phyloP scores from a whole-genome alignment of 1,140 invertebrate genomes.

The Drosophila pallidifrons region DNA sequence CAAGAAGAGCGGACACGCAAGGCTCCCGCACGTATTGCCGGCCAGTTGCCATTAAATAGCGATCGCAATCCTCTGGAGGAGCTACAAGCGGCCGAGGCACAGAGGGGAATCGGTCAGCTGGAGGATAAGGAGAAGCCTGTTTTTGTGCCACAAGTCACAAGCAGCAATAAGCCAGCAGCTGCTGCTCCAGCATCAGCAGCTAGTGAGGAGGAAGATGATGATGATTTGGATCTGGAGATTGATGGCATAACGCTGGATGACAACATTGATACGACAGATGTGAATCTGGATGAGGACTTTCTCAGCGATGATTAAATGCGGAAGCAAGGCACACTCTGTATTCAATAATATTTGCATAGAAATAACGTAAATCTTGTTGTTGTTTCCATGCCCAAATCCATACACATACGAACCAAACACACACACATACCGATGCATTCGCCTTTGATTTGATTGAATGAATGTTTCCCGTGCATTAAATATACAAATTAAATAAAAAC shows the following conservation, averaged over 20 bases:
- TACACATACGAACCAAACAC: conserved; percentile 4
- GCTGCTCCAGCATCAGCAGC: conserved; percentile 57
- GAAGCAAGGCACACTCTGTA: conserved; percentile 36
- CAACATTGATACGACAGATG: conserved; percentile 88
- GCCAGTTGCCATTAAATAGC: conserved; percentile 87
- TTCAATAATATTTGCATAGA: conserved; percentile 50
- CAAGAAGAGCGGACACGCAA: conserved; percentile 85
- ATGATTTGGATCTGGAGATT: conserved; percentile 87
- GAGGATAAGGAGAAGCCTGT: conserved; percentile 66
- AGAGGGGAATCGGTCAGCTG: conserved; percentile 48
- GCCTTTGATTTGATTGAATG: conserved; percentile 75
- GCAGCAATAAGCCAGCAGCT: conserved; percentile 25
- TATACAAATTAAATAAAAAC: conserved; percentile 65
- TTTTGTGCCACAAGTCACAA: conserved; percentile 29
- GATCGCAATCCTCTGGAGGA: conserved; percentile 91
- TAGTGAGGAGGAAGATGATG: conserved; percentile 78
- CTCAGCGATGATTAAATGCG: conserved; percentile 76
- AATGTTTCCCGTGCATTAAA: conserved; percentile 68
- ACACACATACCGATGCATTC: conserved; percentile 55
- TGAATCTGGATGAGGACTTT: conserved; percentile 81
- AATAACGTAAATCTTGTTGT: conserved; percentile 54
- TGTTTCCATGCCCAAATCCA: conserved; percentile 56
- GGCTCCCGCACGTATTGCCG: conserved; percentile 86
- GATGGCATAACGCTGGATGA: conserved; percentile 88
- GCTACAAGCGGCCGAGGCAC: conserved; percentile 85